Evolutionary conservation across 2,888 invertebrate species (phyloP).

Genomic region (Elegia similella): DNA sequence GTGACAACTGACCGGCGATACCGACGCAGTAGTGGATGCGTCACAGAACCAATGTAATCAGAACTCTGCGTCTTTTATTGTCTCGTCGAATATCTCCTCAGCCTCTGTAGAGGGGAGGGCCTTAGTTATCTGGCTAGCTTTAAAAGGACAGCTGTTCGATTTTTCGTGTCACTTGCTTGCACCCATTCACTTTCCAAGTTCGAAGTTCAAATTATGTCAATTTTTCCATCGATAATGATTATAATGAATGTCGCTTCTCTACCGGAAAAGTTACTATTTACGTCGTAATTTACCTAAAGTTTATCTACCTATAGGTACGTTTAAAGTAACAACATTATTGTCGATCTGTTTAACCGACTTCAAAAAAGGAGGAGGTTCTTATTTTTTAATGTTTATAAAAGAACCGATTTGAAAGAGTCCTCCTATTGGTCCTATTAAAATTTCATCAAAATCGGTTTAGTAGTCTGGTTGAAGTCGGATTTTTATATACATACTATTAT

Average conservation of each 20-base stretch:
- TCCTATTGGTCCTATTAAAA: too few relatives aligned
- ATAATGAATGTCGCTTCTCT: constrained; percentile 5
- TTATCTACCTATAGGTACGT: too few relatives aligned
- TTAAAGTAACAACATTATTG: too few relatives aligned
- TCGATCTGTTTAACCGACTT: too few relatives aligned
- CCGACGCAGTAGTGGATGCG: constrained; percentile 20
- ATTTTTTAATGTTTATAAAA: too few relatives aligned
- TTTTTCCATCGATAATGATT: constrained; percentile 16
- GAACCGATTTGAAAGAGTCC: too few relatives aligned
- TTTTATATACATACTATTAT: too few relatives aligned
- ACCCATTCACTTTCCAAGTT: constrained; percentile 39
- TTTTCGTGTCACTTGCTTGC: constrained; percentile 28
- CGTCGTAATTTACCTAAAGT: too few relatives aligned
- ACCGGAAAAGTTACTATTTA: neutral
- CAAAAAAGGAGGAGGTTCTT: too few relatives aligned
- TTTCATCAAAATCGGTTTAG: too few relatives aligned
- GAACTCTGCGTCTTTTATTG: constrained; percentile 33
- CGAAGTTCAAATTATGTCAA: constrained; percentile 31
- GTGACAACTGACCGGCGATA: constrained; percentile 43
- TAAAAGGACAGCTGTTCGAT: constrained; percentile 24
- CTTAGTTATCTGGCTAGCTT: constrained; percentile 18
- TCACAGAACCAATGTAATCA: constrained; percentile 30
- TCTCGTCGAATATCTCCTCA: constrained; percentile 16
- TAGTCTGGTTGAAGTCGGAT: too few relatives aligned
- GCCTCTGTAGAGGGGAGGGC: constrained; percentile 16